These are phyloP conservation scores for Pristiophorus japonicus DNA, from an alignment of 2,113 vertebrate species.

Conservation along the genomic window DNA sequence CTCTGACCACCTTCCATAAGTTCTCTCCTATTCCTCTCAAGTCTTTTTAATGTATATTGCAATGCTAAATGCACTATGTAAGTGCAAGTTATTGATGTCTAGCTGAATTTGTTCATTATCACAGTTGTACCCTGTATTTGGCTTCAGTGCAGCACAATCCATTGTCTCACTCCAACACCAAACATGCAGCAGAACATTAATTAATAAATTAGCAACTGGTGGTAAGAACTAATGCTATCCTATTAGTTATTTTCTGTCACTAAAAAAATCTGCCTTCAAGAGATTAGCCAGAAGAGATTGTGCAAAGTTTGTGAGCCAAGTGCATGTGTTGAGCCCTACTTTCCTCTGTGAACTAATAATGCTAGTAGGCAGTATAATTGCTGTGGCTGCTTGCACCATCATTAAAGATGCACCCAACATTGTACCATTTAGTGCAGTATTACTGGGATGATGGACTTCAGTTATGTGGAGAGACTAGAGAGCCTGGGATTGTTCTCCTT, in stretches of 20 bases:
- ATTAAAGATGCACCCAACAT: neutral
- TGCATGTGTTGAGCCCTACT: neutral
- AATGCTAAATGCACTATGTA: neutral
- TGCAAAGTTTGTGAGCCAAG: no score
- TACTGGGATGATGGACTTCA: neutral
- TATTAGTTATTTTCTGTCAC: neutral
- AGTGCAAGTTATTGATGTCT: neutral
- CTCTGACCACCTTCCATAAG: neutral
- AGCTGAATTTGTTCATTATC: neutral
- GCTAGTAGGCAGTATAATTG: neutral
- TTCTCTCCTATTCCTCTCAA: neutral
- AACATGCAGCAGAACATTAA: neutral
- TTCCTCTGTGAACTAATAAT: neutral
- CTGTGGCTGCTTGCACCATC: neutral
- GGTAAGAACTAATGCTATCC: neutral
- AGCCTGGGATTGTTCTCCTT: neutral
- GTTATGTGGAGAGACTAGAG: neutral
- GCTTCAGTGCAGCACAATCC: neutral
- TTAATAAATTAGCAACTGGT: neutral
- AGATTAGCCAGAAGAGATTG: neutral
- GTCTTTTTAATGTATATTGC: neutral
- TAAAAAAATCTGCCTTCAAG: neutral
- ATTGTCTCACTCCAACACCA: neutral
- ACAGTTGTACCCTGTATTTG: neutral
- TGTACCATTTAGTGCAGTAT: neutral